These are phyloP conservation scores for Plagodis pulveraria DNA, from an alignment of 2,888 invertebrate species.

Conservation along the genomic window DNA sequence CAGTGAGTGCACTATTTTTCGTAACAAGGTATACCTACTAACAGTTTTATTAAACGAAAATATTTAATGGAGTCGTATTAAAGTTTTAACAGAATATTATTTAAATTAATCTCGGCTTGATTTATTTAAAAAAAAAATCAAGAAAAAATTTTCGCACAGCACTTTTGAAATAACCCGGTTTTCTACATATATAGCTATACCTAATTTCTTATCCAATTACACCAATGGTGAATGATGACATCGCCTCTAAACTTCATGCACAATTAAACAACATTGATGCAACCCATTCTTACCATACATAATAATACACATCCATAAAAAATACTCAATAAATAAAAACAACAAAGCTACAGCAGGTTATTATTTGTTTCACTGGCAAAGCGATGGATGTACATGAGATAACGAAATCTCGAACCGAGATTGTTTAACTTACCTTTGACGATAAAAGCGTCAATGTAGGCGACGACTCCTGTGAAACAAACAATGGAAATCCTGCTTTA, in stretches of 20 bases:
- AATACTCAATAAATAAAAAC: slow-evolving; percentile 29
- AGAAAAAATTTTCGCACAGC: too few species aligned
- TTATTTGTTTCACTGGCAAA: slow-evolving; percentile 61
- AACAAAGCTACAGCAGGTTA: slow-evolving; percentile 50
- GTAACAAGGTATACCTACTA: too few species aligned
- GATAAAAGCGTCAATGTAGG: slow-evolving; percentile 91
- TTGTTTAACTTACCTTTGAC: slow-evolving; percentile 88
- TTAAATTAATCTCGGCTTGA: too few species aligned
- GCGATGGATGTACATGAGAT: slow-evolving; percentile 56
- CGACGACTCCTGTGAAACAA: slow-evolving; percentile 90
- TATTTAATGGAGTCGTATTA: too few species aligned
- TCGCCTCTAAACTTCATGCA: slow-evolving; percentile 41
- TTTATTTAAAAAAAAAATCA: too few species aligned
- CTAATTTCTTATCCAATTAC: slow-evolving; percentile 19
- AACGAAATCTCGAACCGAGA: slow-evolving; percentile 31
- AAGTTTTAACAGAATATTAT: too few species aligned
- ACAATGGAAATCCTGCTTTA: slow-evolving; percentile 77
- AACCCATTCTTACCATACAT: slow-evolving; percentile 9
- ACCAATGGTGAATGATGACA: slow-evolving; percentile 41
- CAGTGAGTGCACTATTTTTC: too few species aligned
- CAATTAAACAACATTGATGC: slow-evolving; percentile 6
- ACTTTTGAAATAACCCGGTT: too few species aligned
- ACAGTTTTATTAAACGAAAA: too few species aligned
- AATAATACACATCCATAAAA: not conserved
- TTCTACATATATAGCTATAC: slow-evolving; percentile 14